Evolutionary conservation across 23 tunicate species (phyloP).

Genomic region (Trididemnum clinides): DNA sequence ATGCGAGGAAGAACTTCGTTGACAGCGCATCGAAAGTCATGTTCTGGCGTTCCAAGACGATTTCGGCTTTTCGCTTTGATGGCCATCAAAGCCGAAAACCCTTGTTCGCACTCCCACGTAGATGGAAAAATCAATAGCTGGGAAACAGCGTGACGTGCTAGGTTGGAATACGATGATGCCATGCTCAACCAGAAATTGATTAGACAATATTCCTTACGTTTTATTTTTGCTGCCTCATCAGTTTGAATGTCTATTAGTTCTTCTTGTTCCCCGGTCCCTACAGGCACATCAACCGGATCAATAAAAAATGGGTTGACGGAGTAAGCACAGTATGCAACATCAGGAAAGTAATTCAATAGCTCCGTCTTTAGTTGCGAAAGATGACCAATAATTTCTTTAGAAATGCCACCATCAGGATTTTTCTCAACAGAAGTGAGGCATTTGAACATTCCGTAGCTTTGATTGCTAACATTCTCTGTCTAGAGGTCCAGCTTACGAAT

Average conservation of each 20-base stretch:
- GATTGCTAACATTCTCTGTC: constrained; percentile 42
- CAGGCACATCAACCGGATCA: constrained; percentile 59
- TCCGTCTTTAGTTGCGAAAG: constrained; percentile 51
- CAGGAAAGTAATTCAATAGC: constrained; percentile 61
- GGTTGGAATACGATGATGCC: constrained; percentile 42
- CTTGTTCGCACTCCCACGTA: constrained; percentile 68
- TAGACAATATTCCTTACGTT: constrained; percentile 56
- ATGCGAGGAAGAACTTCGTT: constrained; percentile 63
- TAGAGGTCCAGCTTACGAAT: constrained; percentile 75
- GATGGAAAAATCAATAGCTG: constrained; percentile 58
- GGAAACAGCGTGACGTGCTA: constrained; percentile 64
- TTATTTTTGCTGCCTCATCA: constrained; percentile 63
- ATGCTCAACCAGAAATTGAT: constrained; percentile 72
- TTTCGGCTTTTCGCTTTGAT: constrained; percentile 56
- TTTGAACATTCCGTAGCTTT: constrained; percentile 73
- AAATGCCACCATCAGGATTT: constrained; percentile 48
- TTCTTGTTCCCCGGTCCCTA: constrained; percentile 61
- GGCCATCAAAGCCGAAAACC: constrained; percentile 56
- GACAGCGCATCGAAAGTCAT: constrained; percentile 75
- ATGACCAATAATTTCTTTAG: constrained; percentile 46
- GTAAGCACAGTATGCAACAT: constrained; percentile 54
- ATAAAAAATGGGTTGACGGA: constrained; percentile 42
- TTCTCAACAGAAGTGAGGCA: constrained; percentile 35
- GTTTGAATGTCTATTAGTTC: constrained; percentile 60
- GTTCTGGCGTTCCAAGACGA: constrained; percentile 60